Evolutionary conservation across 2,888 invertebrate species (phyloP).

Genomic region (Trichogramma evanescens): DNA sequence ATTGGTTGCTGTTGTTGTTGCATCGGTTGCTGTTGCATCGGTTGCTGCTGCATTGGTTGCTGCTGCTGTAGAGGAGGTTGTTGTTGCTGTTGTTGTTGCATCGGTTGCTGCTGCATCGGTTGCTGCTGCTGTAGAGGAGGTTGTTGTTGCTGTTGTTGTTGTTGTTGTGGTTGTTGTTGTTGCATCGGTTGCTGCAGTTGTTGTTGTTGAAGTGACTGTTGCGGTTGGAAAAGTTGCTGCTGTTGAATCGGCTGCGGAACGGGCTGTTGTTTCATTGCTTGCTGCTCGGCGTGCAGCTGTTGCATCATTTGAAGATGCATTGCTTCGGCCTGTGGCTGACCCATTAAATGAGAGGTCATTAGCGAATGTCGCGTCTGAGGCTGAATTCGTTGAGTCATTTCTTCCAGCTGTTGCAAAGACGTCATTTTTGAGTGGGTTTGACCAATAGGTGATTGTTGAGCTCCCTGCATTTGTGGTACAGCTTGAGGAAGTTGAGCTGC

Average conservation of each 20-base stretch:
- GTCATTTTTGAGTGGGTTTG: too few relatives aligned
- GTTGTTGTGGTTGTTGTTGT: constrained; percentile 19
- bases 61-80: constrained; percentile 20
- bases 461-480: too few relatives aligned
- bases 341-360: too few relatives aligned
- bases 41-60: constrained; percentile 11
- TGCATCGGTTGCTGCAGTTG: constrained; percentile 25
- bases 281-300: too few relatives aligned
- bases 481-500: not conserved
- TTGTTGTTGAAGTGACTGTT: not conserved
- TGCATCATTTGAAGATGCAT: too few relatives aligned
- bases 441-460: too few relatives aligned
- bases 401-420: too few relatives aligned
- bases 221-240: not conserved
- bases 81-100: constrained; percentile 14
- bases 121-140: constrained; percentile 27
- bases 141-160: constrained; percentile 28
- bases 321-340: too few relatives aligned
- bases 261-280: too few relatives aligned
- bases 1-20: constrained; percentile 7
- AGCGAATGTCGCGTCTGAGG: too few relatives aligned
- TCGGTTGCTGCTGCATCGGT: constrained; percentile 10
- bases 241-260: not conserved
- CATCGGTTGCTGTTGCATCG: constrained; percentile 4
- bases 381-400: too few relatives aligned